These are phyloP conservation scores for Argentina silus DNA, from an alignment of 2,797 vertebrate genomes.

Conservation along the genomic window DNA sequence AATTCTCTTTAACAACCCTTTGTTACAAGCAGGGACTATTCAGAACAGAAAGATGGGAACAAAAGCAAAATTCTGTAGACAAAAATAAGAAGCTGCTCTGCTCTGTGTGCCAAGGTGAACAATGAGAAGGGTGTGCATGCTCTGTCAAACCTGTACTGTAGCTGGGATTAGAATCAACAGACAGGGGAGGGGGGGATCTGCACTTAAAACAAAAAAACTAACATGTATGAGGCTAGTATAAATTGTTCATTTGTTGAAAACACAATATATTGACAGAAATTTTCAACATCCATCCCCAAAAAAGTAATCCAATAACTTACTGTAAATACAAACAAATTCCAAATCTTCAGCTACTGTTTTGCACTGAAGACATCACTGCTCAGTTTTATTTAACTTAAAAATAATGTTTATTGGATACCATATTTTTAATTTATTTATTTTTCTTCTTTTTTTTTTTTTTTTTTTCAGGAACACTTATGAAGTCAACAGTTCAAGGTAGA, in stretches of 20 bases:
- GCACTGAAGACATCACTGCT: constrained; percentile 62
- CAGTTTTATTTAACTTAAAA: constrained; percentile 27
- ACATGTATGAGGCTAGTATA: constrained; percentile 46
- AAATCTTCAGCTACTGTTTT: constrained; percentile 62
- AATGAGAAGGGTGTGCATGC: constrained; percentile 60
- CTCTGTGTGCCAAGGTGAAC: constrained; percentile 64
- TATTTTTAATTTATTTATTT: constrained; percentile 36
- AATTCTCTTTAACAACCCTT: constrained; percentile 2
- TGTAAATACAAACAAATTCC: constrained; percentile 70
- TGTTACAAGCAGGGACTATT: constrained; percentile 1
- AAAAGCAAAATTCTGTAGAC: not conserved
- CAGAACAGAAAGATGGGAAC: not conserved
- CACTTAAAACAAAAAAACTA: not conserved
- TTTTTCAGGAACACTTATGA: constrained; percentile 26
- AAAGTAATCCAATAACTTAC: constrained; percentile 71
- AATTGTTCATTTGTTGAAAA: constrained; percentile 68
- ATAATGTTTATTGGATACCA: constrained; percentile 4
- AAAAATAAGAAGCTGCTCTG: constrained; percentile 46
- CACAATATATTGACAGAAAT: constrained; percentile 57
- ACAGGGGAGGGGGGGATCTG: not conserved
- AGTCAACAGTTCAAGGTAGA: constrained; percentile 63
- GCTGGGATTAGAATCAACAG: not conserved
- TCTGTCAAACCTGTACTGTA: constrained; percentile 52
- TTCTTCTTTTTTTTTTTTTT: constrained; percentile 33
- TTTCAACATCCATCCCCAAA: constrained; percentile 55